Evolutionary conservation across 2,113 vertebrate species (phyloP).

Genomic region (Phrynosoma platyrhinos): DNA sequence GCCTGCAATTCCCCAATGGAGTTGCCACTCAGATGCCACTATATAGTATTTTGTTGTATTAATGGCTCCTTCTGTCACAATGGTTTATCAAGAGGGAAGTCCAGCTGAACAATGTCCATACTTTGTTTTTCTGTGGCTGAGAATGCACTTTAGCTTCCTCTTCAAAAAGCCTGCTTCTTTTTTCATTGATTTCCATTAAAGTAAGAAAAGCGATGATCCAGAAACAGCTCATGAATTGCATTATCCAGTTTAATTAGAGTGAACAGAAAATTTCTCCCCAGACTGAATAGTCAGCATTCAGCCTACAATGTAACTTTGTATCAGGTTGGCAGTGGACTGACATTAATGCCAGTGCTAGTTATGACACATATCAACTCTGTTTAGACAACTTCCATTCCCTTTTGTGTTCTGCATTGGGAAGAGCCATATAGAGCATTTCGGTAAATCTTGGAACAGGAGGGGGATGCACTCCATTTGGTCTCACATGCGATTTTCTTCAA

Average conservation of each 20-base stretch:
- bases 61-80: not conserved
- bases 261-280: constrained; percentile 69
- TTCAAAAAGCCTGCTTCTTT: constrained; percentile 67
- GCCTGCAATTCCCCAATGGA: constrained; percentile 33
- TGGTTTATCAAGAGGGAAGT: constrained; percentile 6
- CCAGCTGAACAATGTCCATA: constrained; percentile 54
- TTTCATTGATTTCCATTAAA: constrained; percentile 78
- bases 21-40: too few relatives aligned
- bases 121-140: constrained; percentile 67
- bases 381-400: constrained; percentile 17
- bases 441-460: not conserved
- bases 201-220: constrained; percentile 71
- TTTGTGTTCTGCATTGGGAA: constrained; percentile 22
- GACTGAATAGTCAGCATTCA: constrained; percentile 63
- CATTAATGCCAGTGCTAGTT: constrained; percentile 47
- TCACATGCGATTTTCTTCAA: too few relatives aligned
- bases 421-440: not conserved
- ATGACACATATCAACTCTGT: not conserved
- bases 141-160: constrained; percentile 70
- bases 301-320: constrained; percentile 59
- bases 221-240: constrained; percentile 75
- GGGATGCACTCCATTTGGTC: not conserved
- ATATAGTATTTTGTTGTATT: not conserved
- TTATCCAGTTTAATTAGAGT: constrained; percentile 79
- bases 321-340: constrained; percentile 38